Conservation (phyloP, 2,797 vertebrate genomes). For the Malurus splendens region DNA sequence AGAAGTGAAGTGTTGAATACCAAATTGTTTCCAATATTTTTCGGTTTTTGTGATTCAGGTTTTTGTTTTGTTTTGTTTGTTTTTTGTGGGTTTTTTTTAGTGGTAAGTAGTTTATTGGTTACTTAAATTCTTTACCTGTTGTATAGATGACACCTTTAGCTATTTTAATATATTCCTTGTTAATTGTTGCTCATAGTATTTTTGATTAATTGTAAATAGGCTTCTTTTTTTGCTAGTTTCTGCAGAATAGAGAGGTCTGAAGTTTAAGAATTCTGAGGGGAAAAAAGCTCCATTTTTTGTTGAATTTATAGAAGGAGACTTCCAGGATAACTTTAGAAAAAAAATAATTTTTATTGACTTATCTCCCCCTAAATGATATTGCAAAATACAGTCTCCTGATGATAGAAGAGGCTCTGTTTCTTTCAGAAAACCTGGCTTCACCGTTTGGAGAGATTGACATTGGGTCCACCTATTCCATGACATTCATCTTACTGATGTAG, state of each 20-base stretch:
- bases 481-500: neutral
- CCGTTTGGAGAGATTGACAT: neutral
- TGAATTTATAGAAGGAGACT: neutral
- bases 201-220: neutral
- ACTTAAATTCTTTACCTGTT: neutral
- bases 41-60: neutral
- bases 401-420: neutral
- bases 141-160: neutral
- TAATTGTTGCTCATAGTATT: neutral
- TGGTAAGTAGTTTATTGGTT: neutral
- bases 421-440: neutral
- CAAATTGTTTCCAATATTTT: neutral
- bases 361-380: neutral
- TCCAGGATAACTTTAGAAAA: neutral
- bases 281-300: accelerated
- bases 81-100: neutral
- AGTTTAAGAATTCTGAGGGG: neutral
- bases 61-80: no score
- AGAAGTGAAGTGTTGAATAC: neutral
- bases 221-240: neutral
- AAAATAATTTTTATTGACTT: neutral
- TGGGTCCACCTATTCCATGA: neutral
- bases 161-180: neutral
- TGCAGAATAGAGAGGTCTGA: neutral
- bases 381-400: neutral